Base-by-base conservation (phyloP, 2,888 invertebrate species). In the Acholoe squamosa region DNA sequence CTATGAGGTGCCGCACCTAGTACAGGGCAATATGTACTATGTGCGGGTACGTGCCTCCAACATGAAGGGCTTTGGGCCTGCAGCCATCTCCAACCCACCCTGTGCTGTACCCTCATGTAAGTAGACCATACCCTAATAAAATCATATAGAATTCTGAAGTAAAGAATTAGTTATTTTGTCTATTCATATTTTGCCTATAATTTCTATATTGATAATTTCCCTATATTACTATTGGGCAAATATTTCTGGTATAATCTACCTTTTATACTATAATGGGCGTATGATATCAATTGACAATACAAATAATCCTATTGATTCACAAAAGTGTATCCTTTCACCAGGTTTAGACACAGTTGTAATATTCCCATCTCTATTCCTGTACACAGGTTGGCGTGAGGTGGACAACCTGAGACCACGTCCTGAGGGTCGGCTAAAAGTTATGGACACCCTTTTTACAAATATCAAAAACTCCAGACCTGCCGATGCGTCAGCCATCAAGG, bases 31-130 rank as follows among this genome's bases (percentile, higher is more conserved):
- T 31, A 97, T 97, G 92, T 99, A 99, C 96, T 98, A 97, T 96
- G 98, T 99, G 96, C 97, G 99, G 92, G 98, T 98, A 0, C 97
- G 98, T n/a, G 98, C 98, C 89, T 99, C 99, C 89, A 99, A 99
- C 95, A 96, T 99, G 92, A 98, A 98, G 95, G 99, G 99, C 0
- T 99, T 97, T 97, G 98, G 99, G 52, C 96, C 97, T 22, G 98
- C 97, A 94, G 97, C 97, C 61, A 96, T 97, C 19, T 97, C 98
- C 0, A 97, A 97, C 67, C 99, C 99, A 0, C 96, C 97, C 77
- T 98, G 98, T 94, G 98, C 98, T 14, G 97, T 98, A 77, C 98
- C 99, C 22, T 98, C 98, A 93, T 98, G 98, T 98, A 95, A 97
- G 98, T 89, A 86, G 14, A 61, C n/a, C n/a, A n/a, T n/a, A n/a